phyloP scores from a whole-genome alignment of 2,888 invertebrate species.

The Copidosoma aretas region DNA sequence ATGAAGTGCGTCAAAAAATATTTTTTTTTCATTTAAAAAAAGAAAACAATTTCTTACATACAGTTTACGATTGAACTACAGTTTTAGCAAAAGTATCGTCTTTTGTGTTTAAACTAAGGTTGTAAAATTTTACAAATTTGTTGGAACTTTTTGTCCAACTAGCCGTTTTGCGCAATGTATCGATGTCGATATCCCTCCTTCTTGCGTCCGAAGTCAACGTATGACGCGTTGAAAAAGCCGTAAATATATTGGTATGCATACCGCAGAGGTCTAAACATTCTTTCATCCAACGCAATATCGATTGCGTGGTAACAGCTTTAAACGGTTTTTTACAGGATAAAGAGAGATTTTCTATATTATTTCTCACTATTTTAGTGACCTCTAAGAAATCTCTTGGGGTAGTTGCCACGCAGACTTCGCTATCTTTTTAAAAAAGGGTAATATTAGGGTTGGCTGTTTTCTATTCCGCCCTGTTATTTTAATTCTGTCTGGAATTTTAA shows the following conservation, averaged over 20 bases:
- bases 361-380: background rate
- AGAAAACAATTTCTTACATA: background rate
- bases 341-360: constrained; percentile 17
- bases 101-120: background rate
- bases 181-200: constrained; percentile 5
- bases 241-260: constrained; percentile 16
- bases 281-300: constrained; percentile 31
- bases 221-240: constrained; percentile 32
- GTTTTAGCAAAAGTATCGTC: background rate
- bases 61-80: background rate
- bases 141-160: constrained; percentile 1
- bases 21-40: background rate
- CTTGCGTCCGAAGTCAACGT: constrained; percentile 33
- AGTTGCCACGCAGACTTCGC: background rate
- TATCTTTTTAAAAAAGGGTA: background rate
- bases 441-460: constrained; percentile 10
- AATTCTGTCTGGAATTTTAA: constrained; percentile 32
- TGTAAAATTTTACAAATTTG: constrained; percentile 7
- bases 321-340: constrained; percentile 28
- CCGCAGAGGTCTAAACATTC: constrained; percentile 17
- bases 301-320: constrained; percentile 26
- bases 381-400: background rate
- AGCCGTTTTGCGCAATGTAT: background rate
- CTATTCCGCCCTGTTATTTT: constrained; percentile 33
- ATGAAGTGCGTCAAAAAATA: background rate